Evolutionary conservation across 2,797 vertebrate species (phyloP).

Genomic region (Paramormyrops hopkinsi): DNA sequence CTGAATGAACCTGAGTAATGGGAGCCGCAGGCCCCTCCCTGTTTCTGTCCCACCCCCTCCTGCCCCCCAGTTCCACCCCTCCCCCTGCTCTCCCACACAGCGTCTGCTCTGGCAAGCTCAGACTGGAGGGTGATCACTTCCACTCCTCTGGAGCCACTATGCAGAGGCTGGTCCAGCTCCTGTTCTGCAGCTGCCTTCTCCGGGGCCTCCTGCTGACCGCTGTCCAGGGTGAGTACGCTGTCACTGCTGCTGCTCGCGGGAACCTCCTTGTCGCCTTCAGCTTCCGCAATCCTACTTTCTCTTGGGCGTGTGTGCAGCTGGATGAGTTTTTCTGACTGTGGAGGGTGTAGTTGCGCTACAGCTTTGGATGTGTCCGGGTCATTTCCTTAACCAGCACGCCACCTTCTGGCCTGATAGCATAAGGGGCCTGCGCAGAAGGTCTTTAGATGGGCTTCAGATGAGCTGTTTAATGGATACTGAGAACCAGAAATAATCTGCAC

Average conservation of each 20-base stretch:
- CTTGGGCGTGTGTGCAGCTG: not conserved
- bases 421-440: not conserved
- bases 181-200: constrained; percentile 38
- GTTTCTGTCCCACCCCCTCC: not conserved
- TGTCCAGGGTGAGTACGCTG: constrained; percentile 40
- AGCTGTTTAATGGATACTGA: not conserved
- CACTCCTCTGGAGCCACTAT: constrained; percentile 32
- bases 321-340: not conserved
- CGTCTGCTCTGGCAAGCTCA: constrained; percentile 27
- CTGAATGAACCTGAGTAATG: constrained; percentile 1
- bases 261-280: not conserved
- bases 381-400: not conserved
- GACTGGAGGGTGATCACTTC: constrained; percentile 31
- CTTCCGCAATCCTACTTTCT: not conserved
- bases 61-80: constrained; percentile 19
- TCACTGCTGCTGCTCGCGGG: not conserved
- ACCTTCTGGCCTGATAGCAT: not conserved
- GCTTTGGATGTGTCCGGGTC: not conserved
- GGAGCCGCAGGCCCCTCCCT: constrained; percentile 21
- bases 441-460: not conserved
- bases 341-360: not conserved
- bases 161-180: constrained; percentile 34
- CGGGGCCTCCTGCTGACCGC: constrained; percentile 30
- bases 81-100: constrained; percentile 29
- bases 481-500: not conserved